phyloP scores from a whole-genome alignment of 2,113 vertebrate species.

The Oceanodroma tethys region DNA sequence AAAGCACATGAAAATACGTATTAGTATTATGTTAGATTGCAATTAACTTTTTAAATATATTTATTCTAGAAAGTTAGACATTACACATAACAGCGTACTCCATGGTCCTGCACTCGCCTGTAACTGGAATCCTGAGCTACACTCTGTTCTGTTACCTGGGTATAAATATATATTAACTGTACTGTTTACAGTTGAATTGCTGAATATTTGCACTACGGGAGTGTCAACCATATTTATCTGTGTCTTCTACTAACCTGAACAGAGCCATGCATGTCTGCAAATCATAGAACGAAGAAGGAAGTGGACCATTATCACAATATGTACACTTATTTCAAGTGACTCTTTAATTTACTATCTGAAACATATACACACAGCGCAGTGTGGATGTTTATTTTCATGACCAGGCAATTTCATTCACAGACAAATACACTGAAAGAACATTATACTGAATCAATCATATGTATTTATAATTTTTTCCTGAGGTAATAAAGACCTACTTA shows the following conservation, averaged over 20 bases:
- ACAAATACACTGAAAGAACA: neutral
- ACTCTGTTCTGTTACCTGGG: neutral
- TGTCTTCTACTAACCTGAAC: neutral
- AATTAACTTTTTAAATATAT: neutral
- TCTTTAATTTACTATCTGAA: neutral
- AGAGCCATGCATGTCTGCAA: neutral
- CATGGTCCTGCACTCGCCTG: neutral
- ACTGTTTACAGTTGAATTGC: neutral
- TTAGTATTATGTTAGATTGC: neutral
- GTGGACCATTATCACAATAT: neutral
- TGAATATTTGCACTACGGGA: neutral
- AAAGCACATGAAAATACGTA: neutral
- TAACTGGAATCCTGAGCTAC: neutral
- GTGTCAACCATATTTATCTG: neutral
- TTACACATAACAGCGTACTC: neutral
- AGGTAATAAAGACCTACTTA: neutral
- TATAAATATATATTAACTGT: neutral
- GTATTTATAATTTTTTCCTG: neutral
- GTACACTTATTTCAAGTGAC: neutral
- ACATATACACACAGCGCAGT: neutral
- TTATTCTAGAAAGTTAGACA: neutral
- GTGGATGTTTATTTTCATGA: neutral
- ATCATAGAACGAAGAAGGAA: neutral
- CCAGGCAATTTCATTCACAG: neutral
- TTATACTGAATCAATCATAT: neutral